phyloP scores from a whole-genome alignment of 2,113 vertebrate species.

The Pseudorectes ferrugineus region DNA sequence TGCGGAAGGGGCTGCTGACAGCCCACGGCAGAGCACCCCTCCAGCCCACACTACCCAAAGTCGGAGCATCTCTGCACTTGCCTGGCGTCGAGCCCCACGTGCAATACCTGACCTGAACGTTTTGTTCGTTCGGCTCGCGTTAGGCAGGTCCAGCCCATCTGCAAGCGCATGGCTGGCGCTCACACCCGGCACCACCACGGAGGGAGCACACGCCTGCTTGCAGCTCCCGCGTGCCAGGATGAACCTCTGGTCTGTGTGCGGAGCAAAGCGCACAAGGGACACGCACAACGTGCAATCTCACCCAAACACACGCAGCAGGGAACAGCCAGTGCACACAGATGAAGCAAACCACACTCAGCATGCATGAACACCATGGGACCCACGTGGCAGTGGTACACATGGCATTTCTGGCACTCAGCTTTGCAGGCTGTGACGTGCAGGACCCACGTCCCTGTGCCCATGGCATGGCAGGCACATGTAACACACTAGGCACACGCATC shows the following conservation, averaged over 20 bases:
- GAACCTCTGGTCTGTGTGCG: fast-evolving
- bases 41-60: not conserved
- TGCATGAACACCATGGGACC: fast-evolving
- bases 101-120: constrained; percentile 98
- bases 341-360: not conserved
- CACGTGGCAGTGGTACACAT: fast-evolving
- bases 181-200: fast-evolving
- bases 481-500: fast-evolving
- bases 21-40: not conserved
- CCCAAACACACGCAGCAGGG: fast-evolving
- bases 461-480: not conserved
- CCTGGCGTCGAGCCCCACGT: constrained; percentile 98
- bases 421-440: not conserved
- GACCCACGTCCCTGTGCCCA: fast-evolving
- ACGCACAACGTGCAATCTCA: fast-evolving
- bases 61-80: constrained; percentile 81
- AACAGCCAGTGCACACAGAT: not conserved
- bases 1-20: not conserved
- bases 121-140: constrained; percentile 99
- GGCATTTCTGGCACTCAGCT: not conserved
- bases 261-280: fast-evolving
- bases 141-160: constrained; percentile 92
- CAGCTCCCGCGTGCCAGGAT: fast-evolving
- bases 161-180: not conserved
- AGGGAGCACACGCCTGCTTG: not conserved